Evolutionary conservation across 2,113 vertebrate species (phyloP), one percentile per base, ranked within the genome.

Genomic region (Gavia stellata): DNA sequence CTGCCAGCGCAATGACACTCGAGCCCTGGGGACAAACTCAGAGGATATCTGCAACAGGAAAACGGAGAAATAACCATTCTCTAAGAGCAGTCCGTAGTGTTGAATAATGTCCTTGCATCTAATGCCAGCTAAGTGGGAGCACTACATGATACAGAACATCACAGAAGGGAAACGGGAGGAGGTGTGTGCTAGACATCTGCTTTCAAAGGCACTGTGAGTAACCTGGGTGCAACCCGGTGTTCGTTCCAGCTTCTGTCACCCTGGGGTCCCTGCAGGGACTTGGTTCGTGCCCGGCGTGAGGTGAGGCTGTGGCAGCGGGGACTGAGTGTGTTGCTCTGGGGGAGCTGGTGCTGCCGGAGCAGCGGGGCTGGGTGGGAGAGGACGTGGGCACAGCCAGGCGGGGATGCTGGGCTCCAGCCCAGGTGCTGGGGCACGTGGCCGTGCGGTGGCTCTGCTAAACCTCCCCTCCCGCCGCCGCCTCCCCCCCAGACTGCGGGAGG

Each of bases 211-310:
- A 23, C 12, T 0, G 0, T 1, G 49, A 19, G 18, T 34, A 83
- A 47, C 59, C 53, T 28, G n/a, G 77, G 71, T 26, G n/a, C 47
- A 29, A 4, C 56, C 61, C 77, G 12, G 81, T 9, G 88, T n/a
- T 78, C 31, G 4, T 42, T 45, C 52, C 84, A 38, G 58, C 12
- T 9, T 33, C 63, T 56, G 63, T 47, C 68, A 26, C 44, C 3
- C 0, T 0, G 8, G 26, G 9, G 29, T 65, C 33, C 38, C 36
- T 28, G 47, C 6, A 1, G 38, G 36, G 47, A 10, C 17, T 18
- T 7, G 45, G 5, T 26, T 20, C 2, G 3, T 34, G 29, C 77
- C 59, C 61, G 1, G 4, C 5, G 17, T 10, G 75, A 9, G 6
- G 2, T 14, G n/a, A 34, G n/a, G 45, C 45, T 50, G 45, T 20